Percentiles rank a stretch among this genome's conserved stretches.
Evolutionary conservation across 2,113 vertebrate genomes (phyloP).

Genomic region (Alethe diademata): DNA sequence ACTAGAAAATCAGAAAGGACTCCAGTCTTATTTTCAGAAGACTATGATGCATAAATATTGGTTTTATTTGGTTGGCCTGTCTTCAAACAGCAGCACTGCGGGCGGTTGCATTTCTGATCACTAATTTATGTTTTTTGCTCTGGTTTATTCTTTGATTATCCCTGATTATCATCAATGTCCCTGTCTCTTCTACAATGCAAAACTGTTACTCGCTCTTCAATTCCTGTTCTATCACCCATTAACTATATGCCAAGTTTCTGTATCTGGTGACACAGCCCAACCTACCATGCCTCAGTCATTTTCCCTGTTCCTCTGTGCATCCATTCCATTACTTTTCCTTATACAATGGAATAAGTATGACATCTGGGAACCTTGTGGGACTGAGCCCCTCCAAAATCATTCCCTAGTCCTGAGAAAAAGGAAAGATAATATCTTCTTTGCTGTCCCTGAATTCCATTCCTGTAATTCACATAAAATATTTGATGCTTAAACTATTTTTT

Average conservation of each 20-base stretch:
- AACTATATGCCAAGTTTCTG: background rate
- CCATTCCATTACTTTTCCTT: background rate
- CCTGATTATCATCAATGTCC: background rate
- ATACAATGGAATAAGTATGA: background rate
- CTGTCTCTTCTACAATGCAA: background rate
- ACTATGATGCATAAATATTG: constrained; percentile 34
- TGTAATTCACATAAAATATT: background rate
- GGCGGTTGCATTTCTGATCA: constrained; percentile 11
- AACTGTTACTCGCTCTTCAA: background rate
- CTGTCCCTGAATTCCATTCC: background rate
- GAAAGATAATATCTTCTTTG: background rate
- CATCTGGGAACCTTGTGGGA: background rate
- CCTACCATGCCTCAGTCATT: background rate
- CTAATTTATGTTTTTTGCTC: background rate
- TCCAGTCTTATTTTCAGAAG: constrained; percentile 8
- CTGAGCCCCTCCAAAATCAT: background rate
- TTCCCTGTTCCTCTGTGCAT: background rate
- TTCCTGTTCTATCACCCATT: background rate
- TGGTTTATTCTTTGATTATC: constrained; percentile 9
- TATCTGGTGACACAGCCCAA: background rate
- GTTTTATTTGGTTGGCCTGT: constrained; percentile 20
- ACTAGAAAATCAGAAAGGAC: constrained; percentile 30
- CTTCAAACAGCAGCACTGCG: constrained; percentile 56
- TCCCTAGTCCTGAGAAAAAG: background rate
- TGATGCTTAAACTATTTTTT: background rate